Base-by-base conservation (phyloP, 2,888 invertebrate genomes). In the Trachelus tabidus region DNA sequence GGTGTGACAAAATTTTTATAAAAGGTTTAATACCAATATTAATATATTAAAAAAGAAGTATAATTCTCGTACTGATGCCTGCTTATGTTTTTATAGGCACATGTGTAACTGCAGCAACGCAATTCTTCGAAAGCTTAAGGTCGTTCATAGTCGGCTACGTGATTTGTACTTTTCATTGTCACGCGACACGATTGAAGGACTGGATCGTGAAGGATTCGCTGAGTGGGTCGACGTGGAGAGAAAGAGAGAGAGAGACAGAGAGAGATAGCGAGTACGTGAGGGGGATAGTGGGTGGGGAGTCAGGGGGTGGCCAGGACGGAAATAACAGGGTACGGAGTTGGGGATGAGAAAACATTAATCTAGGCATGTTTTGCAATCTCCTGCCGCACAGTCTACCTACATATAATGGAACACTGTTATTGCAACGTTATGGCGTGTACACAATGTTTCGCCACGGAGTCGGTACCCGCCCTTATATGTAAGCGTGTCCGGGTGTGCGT, bases 331-430 rank as follows among this genome's bases (percentile, higher is more conserved):
- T 78, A 76, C 82, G 80, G 84, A 81, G 81, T 80, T 77, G 82
- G 83, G 89, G 84, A 90, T 89, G 91, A 90, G 91, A 91, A 91
- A 90, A 90, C 90, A 91, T 91, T 91, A 91, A 91, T 91, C 91
- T 91, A 90, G 91, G 88, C 90, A 90, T 89, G 89, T 90, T 91
- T 90, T 90, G 90, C 87, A 89, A 90, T 90, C 90, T 90, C 87
- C 86, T 78, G 77, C 85, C 83, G 82, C 84, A 83, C 79, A 77
- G 76, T 75, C 79, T 79, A 74, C 79, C 77, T 76, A 69, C 34
- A 73, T 87, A 89, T 89, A 90, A 91, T 89, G 89, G 87, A 90
- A 90, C 90, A 84, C 90, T 89, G 89, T 91, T 90, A 90, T 90
- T 90, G 89, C 89, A 86, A 87, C 87, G 89, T 89, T 89, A 88